phyloP scores from a whole-genome alignment of 2,113 vertebrate species.

The Acanthisitta chloris region DNA sequence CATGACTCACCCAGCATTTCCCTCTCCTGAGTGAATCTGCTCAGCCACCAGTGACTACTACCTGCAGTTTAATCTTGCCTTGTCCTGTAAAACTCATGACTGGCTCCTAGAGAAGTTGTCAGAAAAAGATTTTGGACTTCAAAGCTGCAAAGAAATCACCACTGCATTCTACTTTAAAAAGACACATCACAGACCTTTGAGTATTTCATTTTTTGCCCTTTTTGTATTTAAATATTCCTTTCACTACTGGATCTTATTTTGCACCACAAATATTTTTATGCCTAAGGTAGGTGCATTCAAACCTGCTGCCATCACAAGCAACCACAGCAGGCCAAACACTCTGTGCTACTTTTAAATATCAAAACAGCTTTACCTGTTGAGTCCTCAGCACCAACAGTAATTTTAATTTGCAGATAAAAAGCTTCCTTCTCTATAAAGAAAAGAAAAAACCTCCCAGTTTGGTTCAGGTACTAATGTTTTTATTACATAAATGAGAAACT shows the following conservation, averaged over 20 bases:
- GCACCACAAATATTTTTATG: not conserved
- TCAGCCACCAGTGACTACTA: not conserved
- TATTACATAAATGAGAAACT: not conserved
- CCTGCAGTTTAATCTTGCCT: not conserved
- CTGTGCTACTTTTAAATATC: not conserved
- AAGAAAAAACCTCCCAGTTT: not conserved
- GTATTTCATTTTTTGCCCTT: not conserved
- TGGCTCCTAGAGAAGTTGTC: fast-evolving
- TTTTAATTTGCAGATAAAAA: not conserved
- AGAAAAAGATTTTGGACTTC: not conserved
- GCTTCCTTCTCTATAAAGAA: not conserved
- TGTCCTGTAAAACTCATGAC: not conserved
- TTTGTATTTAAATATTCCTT: not conserved
- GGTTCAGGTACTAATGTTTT: not conserved
- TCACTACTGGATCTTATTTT: not conserved
- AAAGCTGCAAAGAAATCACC: not conserved
- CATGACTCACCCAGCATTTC: fast-evolving
- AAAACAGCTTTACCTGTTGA: not conserved
- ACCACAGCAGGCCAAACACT: not conserved
- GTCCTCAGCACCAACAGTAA: not conserved
- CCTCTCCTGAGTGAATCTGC: not conserved
- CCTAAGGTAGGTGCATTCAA: not conserved
- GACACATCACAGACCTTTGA: not conserved
- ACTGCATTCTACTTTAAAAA: not conserved
- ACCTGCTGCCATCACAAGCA: not conserved